A percentile compares a stretch with the other conserved stretches of the same genome.
Evolutionary conservation across 2,888 invertebrate genomes (phyloP).

Genomic region (Melieria omissa): DNA sequence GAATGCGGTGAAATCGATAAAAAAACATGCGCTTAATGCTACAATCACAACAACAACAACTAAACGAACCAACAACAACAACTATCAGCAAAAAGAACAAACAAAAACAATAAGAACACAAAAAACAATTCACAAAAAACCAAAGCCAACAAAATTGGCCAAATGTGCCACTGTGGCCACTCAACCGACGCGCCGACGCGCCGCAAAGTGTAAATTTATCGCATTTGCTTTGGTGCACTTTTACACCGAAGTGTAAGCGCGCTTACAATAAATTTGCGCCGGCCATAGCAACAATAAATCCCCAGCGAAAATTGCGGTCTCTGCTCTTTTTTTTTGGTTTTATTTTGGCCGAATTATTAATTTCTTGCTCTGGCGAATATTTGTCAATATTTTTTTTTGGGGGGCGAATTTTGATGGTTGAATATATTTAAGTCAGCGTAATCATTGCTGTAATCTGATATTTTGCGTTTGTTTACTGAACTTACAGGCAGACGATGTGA

Average conservation of each 20-base stretch:
- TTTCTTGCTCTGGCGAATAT: no score
- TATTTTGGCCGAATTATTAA: neutral
- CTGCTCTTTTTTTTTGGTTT: neutral
- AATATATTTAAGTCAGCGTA: constrained; percentile 16
- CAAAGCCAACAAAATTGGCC: no score
- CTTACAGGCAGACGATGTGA: neutral
- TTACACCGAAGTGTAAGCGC: neutral
- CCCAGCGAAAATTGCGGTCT: neutral
- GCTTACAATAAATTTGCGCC: neutral
- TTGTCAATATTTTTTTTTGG: neutral
- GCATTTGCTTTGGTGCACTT: neutral
- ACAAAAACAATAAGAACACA: neutral
- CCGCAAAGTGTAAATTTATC: constrained; percentile 18
- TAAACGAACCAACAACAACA: no score
- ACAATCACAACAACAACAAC: no score
- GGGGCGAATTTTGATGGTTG: constrained; percentile 1
- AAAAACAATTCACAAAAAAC: neutral
- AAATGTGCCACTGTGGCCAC: no score
- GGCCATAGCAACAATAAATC: neutral
- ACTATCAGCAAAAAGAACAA: neutral
- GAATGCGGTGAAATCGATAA: neutral
- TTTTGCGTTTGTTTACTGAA: neutral
- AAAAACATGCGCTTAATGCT: neutral
- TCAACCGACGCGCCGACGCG: neutral
- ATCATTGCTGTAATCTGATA: constrained; percentile 14